These are phyloP conservation scores for Dioctria rufipes DNA, from an alignment of 2,888 invertebrate genomes.

Conservation along the genomic window DNA sequence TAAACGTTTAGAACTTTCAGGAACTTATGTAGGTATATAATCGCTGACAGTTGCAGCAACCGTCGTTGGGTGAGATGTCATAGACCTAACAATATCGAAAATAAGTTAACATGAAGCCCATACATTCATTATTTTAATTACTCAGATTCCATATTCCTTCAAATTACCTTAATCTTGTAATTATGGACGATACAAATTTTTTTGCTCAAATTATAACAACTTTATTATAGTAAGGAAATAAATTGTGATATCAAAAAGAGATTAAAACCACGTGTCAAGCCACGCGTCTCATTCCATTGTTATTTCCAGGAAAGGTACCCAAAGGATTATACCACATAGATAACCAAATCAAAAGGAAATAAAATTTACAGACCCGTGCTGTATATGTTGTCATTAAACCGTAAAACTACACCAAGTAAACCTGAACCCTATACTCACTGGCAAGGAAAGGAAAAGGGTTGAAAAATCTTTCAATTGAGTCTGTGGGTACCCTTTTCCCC, in stretches of 20 bases:
- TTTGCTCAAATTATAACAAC: background rate
- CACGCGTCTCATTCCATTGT: slow-evolving; percentile 37
- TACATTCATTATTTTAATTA: no score
- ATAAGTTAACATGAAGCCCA: no score
- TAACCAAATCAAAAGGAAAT: slow-evolving; percentile 30
- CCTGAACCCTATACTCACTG: background rate
- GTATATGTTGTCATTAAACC: slow-evolving; percentile 19
- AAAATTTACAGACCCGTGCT: slow-evolving; percentile 32
- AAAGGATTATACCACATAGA: slow-evolving; percentile 29
- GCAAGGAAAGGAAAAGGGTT: slow-evolving; percentile 6
- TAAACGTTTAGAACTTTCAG: no score
- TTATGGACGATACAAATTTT: no score
- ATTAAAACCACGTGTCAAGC: slow-evolving; percentile 51
- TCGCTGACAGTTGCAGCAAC: no score
- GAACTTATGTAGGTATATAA: no score
- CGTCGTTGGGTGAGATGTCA: no score
- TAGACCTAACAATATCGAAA: no score
- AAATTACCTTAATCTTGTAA: no score
- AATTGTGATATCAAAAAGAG: slow-evolving; percentile 42
- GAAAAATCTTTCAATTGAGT: background rate
- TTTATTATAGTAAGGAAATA: slow-evolving; percentile 12
- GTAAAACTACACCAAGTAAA: slow-evolving; percentile 1
- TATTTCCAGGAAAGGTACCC: background rate
- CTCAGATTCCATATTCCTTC: no score
- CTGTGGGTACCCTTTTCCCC: background rate